These are phyloP conservation scores for Telmatherina bonti DNA, from an alignment of 2,797 vertebrate genomes.

Conservation along the genomic window DNA sequence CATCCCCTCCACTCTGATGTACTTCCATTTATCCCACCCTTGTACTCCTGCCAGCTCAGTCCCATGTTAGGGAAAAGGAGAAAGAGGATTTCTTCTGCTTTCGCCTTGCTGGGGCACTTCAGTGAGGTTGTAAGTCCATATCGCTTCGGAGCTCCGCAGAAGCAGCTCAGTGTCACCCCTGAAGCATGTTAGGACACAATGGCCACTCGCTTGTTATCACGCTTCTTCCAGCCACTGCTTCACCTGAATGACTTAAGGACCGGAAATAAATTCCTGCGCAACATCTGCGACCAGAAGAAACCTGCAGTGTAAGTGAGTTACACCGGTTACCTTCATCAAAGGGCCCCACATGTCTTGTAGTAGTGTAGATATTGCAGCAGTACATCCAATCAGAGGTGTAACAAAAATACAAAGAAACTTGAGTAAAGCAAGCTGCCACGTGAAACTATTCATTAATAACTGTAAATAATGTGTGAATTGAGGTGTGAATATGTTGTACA, in stretches of 20 bases:
- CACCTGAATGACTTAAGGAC: constrained; percentile 44
- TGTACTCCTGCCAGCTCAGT: constrained; percentile 79
- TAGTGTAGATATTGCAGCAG: not conserved
- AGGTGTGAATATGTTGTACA: too few species aligned
- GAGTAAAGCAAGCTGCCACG: not conserved
- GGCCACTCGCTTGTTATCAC: constrained; percentile 57
- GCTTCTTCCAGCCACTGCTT: constrained; percentile 51
- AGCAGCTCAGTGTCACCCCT: constrained; percentile 69
- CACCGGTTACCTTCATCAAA: constrained; percentile 23
- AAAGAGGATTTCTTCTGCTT: constrained; percentile 78
- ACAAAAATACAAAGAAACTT: not conserved
- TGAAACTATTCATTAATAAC: not conserved
- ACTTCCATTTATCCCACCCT: constrained; percentile 79
- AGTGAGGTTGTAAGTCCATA: constrained; percentile 73
- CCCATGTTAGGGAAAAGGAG: constrained; percentile 67
- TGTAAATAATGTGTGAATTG: too few species aligned
- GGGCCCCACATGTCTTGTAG: not conserved
- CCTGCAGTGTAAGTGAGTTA: constrained; percentile 10
- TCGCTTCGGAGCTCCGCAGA: constrained; percentile 49
- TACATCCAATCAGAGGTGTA: not conserved
- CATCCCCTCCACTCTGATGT: constrained; percentile 79
- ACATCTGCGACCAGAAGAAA: constrained; percentile 25
- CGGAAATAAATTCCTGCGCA: constrained; percentile 29
- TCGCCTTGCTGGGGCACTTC: constrained; percentile 71
- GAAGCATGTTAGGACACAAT: constrained; percentile 54